Conservation (phyloP, 2,797 vertebrate species). For the Chaetodon trifasciatus region DNA sequence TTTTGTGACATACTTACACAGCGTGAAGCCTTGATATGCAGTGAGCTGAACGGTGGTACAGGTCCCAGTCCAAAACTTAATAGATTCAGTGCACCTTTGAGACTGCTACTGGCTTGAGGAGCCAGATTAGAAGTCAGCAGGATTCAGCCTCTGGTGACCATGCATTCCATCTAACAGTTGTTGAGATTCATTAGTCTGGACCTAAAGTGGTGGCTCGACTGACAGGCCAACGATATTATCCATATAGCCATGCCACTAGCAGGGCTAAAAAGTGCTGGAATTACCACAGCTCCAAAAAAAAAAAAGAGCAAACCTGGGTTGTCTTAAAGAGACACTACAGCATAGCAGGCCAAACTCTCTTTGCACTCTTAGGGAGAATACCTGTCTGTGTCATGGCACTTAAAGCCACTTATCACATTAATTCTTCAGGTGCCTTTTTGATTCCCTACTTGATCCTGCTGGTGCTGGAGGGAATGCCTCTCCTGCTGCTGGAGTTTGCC, state of each 20-base stretch:
- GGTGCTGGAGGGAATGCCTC: slow-evolving; percentile 92
- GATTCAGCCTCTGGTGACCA: too few relatives aligned
- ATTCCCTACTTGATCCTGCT: slow-evolving; percentile 96
- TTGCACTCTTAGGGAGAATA: not conserved
- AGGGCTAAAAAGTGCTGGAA: not conserved
- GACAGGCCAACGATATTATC: not conserved
- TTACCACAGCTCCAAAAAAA: not conserved
- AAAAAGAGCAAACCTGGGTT: not conserved
- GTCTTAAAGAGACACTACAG: not conserved
- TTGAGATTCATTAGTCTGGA: not conserved
- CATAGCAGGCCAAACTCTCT: not conserved
- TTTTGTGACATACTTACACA: not conserved
- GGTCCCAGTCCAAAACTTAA: not conserved
- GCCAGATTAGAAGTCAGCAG: not conserved
- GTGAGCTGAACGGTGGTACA: not conserved
- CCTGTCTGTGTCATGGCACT: not conserved
- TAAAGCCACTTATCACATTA: not conserved
- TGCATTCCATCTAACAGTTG: not conserved
- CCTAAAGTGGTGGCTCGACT: not conserved
- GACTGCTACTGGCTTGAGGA: too few relatives aligned
- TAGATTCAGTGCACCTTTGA: not conserved
- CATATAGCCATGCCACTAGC: not conserved
- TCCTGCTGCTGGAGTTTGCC: slow-evolving; percentile 94
- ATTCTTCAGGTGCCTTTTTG: slow-evolving; percentile 92
- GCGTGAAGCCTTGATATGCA: not conserved